Evolutionary conservation across 2,797 vertebrate genomes (phyloP).

Genomic region (Amazona finschi): DNA sequence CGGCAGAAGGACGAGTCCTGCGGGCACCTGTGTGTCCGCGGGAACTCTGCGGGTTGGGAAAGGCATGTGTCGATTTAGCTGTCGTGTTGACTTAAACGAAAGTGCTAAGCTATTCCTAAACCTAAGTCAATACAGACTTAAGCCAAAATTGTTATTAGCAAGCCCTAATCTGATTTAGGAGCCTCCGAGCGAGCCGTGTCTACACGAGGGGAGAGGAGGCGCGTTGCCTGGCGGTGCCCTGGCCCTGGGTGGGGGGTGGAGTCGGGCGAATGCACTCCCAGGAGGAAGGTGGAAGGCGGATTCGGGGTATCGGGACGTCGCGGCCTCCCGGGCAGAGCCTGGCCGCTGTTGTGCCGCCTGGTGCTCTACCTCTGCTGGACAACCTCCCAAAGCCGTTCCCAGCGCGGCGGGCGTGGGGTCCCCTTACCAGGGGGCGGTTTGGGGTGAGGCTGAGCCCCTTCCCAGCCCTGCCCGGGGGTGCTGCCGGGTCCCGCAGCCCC

Average conservation of each 20-base stretch:
- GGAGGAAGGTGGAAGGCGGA: not conserved
- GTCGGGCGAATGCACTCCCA: not conserved
- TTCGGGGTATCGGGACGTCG: no score
- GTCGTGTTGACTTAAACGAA: constrained; percentile 58
- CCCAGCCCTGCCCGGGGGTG: not conserved
- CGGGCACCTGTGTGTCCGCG: not conserved
- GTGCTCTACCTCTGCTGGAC: not conserved
- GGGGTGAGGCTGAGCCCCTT: not conserved
- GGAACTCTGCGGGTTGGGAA: not conserved
- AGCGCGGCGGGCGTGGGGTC: not conserved
- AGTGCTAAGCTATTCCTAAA: constrained; percentile 63
- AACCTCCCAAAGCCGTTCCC: not conserved
- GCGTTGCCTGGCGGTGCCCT: not conserved
- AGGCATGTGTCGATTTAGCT: constrained; percentile 45
- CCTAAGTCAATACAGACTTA: constrained; percentile 67
- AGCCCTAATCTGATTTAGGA: constrained; percentile 61
- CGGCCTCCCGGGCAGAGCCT: not conserved
- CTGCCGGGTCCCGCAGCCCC: not conserved
- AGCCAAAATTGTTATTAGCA: constrained; percentile 66
- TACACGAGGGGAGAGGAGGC: not conserved
- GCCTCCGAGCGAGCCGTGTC: constrained; percentile 4
- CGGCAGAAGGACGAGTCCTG: not conserved
- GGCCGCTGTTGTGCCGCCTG: not conserved
- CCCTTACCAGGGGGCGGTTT: not conserved
- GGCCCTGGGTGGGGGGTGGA: not conserved